phyloP scores from a whole-genome alignment of 2,888 invertebrate species.

The Tetheella fluctuosa region DNA sequence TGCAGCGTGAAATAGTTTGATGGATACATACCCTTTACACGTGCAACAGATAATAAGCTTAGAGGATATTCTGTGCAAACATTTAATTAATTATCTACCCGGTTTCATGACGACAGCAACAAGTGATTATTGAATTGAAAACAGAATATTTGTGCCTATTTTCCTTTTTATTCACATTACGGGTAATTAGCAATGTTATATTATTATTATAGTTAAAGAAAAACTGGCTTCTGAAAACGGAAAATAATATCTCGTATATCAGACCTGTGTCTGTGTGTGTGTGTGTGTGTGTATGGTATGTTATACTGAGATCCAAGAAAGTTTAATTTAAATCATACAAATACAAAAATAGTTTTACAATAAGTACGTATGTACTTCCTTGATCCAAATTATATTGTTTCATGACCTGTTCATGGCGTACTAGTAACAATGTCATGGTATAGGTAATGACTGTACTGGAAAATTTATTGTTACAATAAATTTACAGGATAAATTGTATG shows the following conservation, averaged over 20 bases:
- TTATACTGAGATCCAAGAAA: no score
- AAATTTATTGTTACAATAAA: not conserved
- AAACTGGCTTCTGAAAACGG: no score
- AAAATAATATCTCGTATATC: no score
- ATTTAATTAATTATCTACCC: not conserved
- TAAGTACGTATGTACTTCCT: not conserved
- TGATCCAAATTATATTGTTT: not conserved
- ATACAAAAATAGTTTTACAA: no score
- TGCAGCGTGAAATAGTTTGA: not conserved
- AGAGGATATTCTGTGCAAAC: not conserved
- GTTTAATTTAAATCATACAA: no score
- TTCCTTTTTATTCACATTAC: not conserved
- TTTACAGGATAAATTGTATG: conserved; percentile 2
- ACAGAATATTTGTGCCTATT: not conserved
- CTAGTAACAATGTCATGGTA: no score
- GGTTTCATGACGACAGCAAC: not conserved
- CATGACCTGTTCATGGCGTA: not conserved
- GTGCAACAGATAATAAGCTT: not conserved
- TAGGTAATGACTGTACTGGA: conserved; percentile 1
- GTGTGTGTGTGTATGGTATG: no score
- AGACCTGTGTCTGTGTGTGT: no score
- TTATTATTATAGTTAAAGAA: no score
- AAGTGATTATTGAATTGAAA: not conserved
- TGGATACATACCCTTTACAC: not conserved
- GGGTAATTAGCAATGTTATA: no score